phyloP scores from a whole-genome alignment of 2,888 invertebrate species.

The Erynnis tages region DNA sequence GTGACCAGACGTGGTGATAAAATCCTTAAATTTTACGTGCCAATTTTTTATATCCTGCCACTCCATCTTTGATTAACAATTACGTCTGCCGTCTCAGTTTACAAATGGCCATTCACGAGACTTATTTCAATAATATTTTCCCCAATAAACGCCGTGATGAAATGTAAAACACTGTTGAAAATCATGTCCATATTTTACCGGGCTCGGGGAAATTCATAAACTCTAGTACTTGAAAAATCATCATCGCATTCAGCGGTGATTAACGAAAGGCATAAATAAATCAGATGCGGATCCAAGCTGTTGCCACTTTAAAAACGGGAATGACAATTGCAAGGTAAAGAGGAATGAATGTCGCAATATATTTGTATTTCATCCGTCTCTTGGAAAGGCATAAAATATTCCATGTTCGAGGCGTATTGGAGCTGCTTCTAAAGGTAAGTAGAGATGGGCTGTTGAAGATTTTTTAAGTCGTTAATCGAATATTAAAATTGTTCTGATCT shows the following conservation, averaged over 20 bases:
- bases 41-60: slow-evolving; percentile 1
- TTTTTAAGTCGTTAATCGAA: no score
- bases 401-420: slow-evolving; percentile 22
- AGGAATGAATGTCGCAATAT: slow-evolving; percentile 25
- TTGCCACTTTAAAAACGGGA: slow-evolving; percentile 26
- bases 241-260: slow-evolving; percentile 25
- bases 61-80: no score
- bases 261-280: slow-evolving; percentile 28
- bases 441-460: no score
- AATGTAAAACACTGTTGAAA: slow-evolving; percentile 21
- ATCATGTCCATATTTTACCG: slow-evolving; percentile 23
- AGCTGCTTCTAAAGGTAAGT: neutral
- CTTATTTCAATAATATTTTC: slow-evolving; percentile 16
- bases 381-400: slow-evolving; percentile 3
- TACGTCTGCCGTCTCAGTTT: slow-evolving; percentile 1
- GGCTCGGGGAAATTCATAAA: slow-evolving; percentile 21
- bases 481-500: slow-evolving; percentile 36
- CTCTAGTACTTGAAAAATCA: slow-evolving; percentile 28
- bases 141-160: slow-evolving; percentile 15
- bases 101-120: slow-evolving; percentile 1
- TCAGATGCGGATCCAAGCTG: slow-evolving; percentile 27
- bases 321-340: slow-evolving; percentile 26
- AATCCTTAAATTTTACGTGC: no score
- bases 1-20: no score
- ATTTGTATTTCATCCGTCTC: slow-evolving; percentile 15